Percentiles rank a stretch among this genome's conserved stretches.
Evolutionary conservation across 2,888 invertebrate genomes (phyloP).

Genomic region (Chironomus riparius): DNA sequence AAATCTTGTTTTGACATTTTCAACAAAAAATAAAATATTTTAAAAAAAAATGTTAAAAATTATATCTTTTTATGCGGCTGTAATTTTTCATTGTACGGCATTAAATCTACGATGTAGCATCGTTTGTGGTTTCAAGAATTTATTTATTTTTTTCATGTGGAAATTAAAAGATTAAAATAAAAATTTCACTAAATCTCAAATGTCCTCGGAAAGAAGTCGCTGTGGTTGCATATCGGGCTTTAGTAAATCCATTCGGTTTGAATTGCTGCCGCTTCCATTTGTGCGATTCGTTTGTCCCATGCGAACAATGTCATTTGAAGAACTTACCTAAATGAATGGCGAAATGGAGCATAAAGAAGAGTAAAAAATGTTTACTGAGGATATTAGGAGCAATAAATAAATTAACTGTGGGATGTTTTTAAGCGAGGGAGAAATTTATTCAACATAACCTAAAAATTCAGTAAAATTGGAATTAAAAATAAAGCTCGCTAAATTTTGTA

Average conservation of each 20-base stretch:
- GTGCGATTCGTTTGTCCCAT: slow-evolving; percentile 29
- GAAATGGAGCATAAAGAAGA: neutral
- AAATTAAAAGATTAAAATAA: neutral
- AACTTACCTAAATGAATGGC: slow-evolving; percentile 28
- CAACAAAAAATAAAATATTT: neutral
- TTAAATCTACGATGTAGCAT: neutral
- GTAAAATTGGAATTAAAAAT: no score
- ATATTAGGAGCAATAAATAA: no score
- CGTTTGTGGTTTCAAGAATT: neutral
- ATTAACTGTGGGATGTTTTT: no score
- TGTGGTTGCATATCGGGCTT: slow-evolving; percentile 32
- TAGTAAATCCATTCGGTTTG: slow-evolving; percentile 33
- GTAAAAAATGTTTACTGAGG: no score
- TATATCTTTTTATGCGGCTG: neutral
- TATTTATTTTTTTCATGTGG: neutral
- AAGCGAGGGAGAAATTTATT: no score
- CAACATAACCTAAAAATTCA: no score
- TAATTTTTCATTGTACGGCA: neutral
- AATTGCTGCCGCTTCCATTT: slow-evolving; percentile 29
- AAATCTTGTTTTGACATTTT: no score
- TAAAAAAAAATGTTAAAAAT: neutral
- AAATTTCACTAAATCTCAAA: slow-evolving; percentile 30
- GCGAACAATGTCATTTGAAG: slow-evolving; percentile 35
- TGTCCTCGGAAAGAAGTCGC: slow-evolving; percentile 28
- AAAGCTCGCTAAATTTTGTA: no score